phyloP scores from a whole-genome alignment of 1,140 invertebrate species.

The Laodelphax striatellus region DNA sequence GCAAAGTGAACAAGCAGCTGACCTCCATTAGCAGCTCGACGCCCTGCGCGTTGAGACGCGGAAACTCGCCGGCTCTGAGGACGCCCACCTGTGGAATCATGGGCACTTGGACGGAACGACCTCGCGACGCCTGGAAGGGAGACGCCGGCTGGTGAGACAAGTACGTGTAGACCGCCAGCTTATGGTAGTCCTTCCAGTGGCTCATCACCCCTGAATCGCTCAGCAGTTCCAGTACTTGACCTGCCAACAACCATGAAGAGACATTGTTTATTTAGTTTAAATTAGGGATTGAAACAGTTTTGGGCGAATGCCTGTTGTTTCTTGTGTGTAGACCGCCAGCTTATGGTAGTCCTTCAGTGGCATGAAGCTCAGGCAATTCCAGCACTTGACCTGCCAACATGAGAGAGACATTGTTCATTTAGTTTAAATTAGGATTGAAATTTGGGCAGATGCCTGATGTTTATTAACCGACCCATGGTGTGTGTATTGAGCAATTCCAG shows the following conservation, averaged over 20 bases:
- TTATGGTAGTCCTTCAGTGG: conserved; percentile 28
- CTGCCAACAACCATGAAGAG: conserved; percentile 17
- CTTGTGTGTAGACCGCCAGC: conserved; percentile 26
- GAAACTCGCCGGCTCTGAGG: conserved; percentile 23
- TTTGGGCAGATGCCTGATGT: too few species aligned
- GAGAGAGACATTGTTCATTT: too few species aligned
- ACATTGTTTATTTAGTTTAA: too few species aligned
- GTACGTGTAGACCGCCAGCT: conserved; percentile 26
- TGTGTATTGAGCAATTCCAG: too few species aligned
- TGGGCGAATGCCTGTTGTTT: too few species aligned
- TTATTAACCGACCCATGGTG: too few species aligned
- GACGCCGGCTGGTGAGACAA: conserved; percentile 23
- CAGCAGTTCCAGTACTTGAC: conserved; percentile 21
- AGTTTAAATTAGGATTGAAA: too few species aligned
- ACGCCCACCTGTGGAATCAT: conserved; percentile 28
- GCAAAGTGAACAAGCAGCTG: too few species aligned
- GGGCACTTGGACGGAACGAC: conserved; percentile 22
- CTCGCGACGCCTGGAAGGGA: conserved; percentile 18
- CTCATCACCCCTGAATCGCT: conserved; percentile 28
- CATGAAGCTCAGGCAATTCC: conserved; percentile 24
- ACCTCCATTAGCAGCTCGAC: conserved; percentile 26
- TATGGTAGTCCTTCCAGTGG: conserved; percentile 28
- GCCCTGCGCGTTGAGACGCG: conserved; percentile 20
- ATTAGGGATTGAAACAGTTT: too few species aligned
- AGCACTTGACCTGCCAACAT: conserved; percentile 21